Conservation (phyloP, 2,113 vertebrate genomes). For the Orcinus orca region DNA sequence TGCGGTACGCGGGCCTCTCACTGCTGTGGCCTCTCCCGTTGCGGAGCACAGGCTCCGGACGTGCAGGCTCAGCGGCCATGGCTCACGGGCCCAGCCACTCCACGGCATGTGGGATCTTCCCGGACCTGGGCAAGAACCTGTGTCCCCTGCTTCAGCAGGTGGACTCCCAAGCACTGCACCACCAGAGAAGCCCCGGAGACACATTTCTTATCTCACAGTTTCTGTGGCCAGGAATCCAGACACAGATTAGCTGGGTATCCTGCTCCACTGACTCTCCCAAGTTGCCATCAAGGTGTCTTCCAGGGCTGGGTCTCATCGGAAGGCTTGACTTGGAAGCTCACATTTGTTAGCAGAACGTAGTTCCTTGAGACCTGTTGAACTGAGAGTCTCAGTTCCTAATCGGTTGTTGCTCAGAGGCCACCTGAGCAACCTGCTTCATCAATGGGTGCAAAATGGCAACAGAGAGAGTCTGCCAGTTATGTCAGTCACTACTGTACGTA, state of each 20-base stretch:
- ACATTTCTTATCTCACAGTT: neutral
- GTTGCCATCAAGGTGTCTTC: neutral
- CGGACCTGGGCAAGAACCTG: no score
- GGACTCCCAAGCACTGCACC: no score
- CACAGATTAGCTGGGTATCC: neutral
- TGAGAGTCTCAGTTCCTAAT: neutral
- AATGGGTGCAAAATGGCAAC: neutral
- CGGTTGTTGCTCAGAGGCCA: no score
- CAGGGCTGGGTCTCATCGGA: neutral
- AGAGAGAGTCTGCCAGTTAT: neutral
- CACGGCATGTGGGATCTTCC: no score
- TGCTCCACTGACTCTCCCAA: neutral
- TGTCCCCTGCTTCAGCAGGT: no score
- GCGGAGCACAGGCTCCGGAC: no score
- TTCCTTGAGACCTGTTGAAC: neutral
- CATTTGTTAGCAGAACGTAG: neutral
- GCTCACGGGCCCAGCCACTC: no score
- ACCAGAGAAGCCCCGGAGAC: no score
- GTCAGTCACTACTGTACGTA: neutral
- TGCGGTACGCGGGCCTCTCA: accelerated
- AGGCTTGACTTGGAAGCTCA: neutral
- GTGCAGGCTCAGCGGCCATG: no score
- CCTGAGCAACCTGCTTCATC: neutral
- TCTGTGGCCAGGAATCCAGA: neutral
- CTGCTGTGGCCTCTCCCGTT: no score